These are phyloP conservation scores for Sinocyclocheilus anophthalmus DNA, from an alignment of 2,113 vertebrate species.

Conservation along the genomic window DNA sequence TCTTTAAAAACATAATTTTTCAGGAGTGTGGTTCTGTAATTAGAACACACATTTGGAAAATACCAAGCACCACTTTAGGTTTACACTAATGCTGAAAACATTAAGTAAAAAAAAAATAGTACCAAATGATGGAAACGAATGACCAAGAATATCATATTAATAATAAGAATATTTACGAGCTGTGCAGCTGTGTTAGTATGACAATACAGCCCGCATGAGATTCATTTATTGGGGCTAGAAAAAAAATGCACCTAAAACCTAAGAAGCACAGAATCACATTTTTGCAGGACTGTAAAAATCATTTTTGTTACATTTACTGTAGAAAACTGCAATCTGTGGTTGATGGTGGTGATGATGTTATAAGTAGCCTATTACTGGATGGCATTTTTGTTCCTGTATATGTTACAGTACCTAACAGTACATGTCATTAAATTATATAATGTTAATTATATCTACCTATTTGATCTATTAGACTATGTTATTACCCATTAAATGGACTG, in stretches of 20 bases:
- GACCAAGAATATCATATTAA: not conserved
- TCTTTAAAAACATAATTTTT: constrained; percentile 1
- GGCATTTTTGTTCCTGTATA: not conserved
- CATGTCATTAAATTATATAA: not conserved
- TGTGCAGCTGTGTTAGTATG: not conserved
- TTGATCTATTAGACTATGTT: not conserved
- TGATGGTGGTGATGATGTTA: too few species aligned
- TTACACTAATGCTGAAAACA: not conserved
- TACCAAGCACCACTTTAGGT: not conserved
- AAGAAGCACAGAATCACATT: too few species aligned
- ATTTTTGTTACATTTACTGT: not conserved
- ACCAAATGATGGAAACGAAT: not conserved
- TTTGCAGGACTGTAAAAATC: not conserved
- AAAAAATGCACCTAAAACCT: not conserved
- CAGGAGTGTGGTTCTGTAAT: not conserved
- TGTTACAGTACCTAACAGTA: not conserved
- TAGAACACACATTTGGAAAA: not conserved
- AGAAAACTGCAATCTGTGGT: not conserved
- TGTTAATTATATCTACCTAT: not conserved
- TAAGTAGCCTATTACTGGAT: not conserved
- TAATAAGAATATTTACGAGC: too few species aligned
- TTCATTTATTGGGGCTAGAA: too few species aligned
- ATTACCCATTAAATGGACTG: not conserved
- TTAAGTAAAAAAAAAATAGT: not conserved
- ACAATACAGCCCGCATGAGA: not conserved